phyloP scores from a whole-genome alignment of 2,113 vertebrate genomes.

The Eulacestoma nigropectus region DNA sequence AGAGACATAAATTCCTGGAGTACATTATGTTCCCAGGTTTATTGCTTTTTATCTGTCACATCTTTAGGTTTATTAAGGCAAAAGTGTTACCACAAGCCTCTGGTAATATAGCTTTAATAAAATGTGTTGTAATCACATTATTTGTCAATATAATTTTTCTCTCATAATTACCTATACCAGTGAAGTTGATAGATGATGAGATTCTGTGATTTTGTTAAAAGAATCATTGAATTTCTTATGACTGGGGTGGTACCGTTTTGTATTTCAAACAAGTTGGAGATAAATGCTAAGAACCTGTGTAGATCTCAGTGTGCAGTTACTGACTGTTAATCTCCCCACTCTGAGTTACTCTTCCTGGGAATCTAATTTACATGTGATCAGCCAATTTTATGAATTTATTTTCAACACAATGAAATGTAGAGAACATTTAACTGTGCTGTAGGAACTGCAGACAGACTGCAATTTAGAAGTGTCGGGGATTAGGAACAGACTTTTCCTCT shows the following conservation, averaged over 20 bases:
- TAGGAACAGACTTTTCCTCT: background rate
- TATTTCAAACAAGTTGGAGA: background rate
- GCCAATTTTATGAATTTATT: background rate
- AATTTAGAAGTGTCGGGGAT: background rate
- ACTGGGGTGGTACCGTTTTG: background rate
- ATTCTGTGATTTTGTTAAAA: background rate
- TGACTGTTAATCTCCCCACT: background rate
- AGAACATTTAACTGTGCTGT: background rate
- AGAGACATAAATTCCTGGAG: background rate
- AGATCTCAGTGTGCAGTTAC: background rate
- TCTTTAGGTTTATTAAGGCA: background rate
- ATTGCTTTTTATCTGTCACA: background rate
- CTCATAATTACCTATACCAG: background rate
- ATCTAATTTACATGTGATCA: background rate
- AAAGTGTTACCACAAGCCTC: background rate
- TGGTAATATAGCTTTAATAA: background rate
- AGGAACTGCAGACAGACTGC: background rate
- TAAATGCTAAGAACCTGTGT: background rate
- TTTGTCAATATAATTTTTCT: background rate
- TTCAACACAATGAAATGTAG: background rate
- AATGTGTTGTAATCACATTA: background rate
- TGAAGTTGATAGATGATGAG: background rate
- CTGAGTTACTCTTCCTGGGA: background rate
- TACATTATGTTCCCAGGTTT: background rate
- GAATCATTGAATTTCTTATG: background rate